Base-by-base conservation (phyloP, 2,113 vertebrate species). In the Cephalopholis sonnerati region DNA sequence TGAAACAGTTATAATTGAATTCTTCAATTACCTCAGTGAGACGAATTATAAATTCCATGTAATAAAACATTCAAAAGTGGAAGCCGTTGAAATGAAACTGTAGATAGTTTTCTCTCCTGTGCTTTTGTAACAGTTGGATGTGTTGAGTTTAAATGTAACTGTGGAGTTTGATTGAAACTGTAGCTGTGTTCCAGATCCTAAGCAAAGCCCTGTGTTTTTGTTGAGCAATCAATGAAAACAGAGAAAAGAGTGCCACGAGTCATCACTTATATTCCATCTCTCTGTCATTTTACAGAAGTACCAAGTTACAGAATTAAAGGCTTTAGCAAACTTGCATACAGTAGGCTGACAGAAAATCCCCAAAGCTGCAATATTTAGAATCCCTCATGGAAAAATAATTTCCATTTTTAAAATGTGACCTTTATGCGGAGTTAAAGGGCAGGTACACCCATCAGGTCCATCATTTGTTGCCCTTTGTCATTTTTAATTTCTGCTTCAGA, bases 341-440 rank as follows among this genome's bases (percentile, higher is more conserved):
- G 59, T 24, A 39, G 22, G 17, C 44, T 75, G 39, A 66, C 55
- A 72, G 36, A 50, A 74, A 86, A 68, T 85, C 58, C 54, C 55
- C 48, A 74, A 29, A 82, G 83, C 77, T 79, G 61, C 20, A 22
- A 78, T 75, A 64, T 76, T 76, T 54, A 63, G 22, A 71, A 51
- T 27, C 62, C 41, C 24, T 75, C 15, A 67, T 29, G 74, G 58
- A 46, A 68, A 62, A 71, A 69, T 18, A 15, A 32, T 79, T 81
- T 72, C 39, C 66, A 63, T 83, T 84, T 44, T 75, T 53, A 78
- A 73, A 83, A 79, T 74, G 25, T 83, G 74, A 87, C 80, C 71
- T 89, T 87, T 79, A 74, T 80, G 63, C 64, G 77, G 84, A 84
- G 64, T 62, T 39, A 85, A 89, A 86, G 77, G 77, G 79, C 74